Percentiles rank a stretch among this genome's conserved stretches.
These are phyloP conservation scores for Lathamus discolor DNA, from an alignment of 2,113 vertebrate genomes.

Conservation along the genomic window DNA sequence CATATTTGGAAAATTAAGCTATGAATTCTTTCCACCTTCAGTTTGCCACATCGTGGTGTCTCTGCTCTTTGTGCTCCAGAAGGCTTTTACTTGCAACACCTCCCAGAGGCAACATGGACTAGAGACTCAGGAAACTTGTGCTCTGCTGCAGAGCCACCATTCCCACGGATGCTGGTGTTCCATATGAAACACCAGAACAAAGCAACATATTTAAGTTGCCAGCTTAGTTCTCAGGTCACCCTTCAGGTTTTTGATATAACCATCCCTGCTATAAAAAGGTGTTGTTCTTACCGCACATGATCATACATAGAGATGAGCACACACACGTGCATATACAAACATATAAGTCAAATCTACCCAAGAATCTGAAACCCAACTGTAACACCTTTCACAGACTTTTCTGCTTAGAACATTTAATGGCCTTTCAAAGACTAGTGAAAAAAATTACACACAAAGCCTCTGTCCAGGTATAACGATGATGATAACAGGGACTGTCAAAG, in stretches of 20 bases:
- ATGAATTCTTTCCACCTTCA: background rate
- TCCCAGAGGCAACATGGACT: background rate
- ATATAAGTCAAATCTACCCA: background rate
- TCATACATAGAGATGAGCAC: fast-evolving
- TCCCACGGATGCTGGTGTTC: background rate
- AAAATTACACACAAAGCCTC: background rate
- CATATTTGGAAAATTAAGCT: background rate
- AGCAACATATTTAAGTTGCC: background rate
- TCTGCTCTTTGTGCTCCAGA: background rate
- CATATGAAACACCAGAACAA: background rate
- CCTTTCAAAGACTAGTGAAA: background rate
- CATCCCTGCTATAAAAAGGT: background rate
- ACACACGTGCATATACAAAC: fast-evolving
- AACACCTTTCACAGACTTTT: background rate
- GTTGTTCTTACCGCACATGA: background rate
- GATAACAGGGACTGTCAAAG: background rate
- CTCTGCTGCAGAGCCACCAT: background rate
- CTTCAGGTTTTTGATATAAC: background rate
- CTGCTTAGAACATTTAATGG: background rate
- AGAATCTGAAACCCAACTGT: background rate
- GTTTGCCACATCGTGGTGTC: fast-evolving
- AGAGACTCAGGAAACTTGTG: background rate
- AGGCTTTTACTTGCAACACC: background rate
- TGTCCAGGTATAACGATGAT: background rate
- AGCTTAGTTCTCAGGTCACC: background rate